Percentiles rank a stretch among this genome's conserved stretches.
phyloP scores from a whole-genome alignment of 2,888 invertebrate genomes.

The Archips xylosteana region DNA sequence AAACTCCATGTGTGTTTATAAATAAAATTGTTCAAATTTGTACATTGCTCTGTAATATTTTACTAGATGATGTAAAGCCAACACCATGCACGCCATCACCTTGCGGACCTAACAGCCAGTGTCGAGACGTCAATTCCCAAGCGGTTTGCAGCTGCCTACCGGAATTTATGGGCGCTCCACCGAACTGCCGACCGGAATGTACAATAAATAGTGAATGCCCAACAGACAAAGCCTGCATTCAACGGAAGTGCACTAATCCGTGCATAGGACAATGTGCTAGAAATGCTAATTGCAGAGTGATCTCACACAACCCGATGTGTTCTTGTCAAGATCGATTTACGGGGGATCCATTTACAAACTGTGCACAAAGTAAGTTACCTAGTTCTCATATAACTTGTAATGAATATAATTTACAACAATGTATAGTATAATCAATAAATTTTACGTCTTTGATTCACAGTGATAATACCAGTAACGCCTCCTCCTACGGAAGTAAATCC shows the following conservation, averaged over 20 bases:
- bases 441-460: slow-evolving; percentile 51
- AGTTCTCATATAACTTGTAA: slow-evolving; percentile 61
- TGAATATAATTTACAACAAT: too few relatives aligned
- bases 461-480: slow-evolving; percentile 61
- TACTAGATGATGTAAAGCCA: slow-evolving; percentile 64
- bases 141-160: slow-evolving; percentile 90
- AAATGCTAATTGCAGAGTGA: slow-evolving; percentile 91
- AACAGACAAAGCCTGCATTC: slow-evolving; percentile 90
- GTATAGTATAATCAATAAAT: too few relatives aligned
- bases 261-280: slow-evolving; percentile 92
- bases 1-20: too few relatives aligned
- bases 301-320: slow-evolving; percentile 93
- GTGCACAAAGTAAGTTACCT: slow-evolving; percentile 79
- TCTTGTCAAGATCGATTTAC: slow-evolving; percentile 89
- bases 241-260: slow-evolving; percentile 91
- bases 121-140: slow-evolving; percentile 88
- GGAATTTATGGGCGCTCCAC: slow-evolving; percentile 90
- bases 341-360: slow-evolving; percentile 91
- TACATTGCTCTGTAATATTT: slow-evolving; percentile 50
- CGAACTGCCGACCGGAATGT: slow-evolving; percentile 93
- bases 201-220: slow-evolving; percentile 92
- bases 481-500: slow-evolving; percentile 78
- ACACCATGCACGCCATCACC: slow-evolving; percentile 90
- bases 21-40: too few relatives aligned
- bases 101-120: slow-evolving; percentile 92